These are phyloP conservation scores for Cirrhinus molitorella DNA, from an alignment of 2,797 vertebrate genomes.

Conservation along the genomic window DNA sequence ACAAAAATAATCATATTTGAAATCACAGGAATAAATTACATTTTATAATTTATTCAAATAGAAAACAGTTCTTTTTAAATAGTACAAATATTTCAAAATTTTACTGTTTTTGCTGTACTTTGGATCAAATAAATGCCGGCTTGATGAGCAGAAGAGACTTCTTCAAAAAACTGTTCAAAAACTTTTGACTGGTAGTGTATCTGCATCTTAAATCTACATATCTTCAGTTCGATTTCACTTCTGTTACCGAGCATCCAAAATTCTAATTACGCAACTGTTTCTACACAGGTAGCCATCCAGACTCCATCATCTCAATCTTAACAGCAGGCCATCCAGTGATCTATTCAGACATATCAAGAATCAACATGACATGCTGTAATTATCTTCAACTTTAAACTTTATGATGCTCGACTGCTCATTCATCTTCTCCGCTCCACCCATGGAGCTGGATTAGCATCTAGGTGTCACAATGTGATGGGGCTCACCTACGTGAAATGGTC, in stretches of 20 bases:
- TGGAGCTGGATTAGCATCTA: slow-evolving; percentile 29
- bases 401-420: slow-evolving; percentile 17
- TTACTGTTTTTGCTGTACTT: no score
- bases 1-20: no score
- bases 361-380: slow-evolving; percentile 19
- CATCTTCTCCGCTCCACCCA: not conserved
- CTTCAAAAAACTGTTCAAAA: no score
- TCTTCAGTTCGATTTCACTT: not conserved
- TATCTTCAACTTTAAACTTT: slow-evolving; percentile 27
- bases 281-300: not conserved
- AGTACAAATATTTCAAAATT: no score
- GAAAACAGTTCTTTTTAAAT: no score
- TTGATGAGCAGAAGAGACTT: no score
- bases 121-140: no score
- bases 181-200: not conserved
- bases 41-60: no score
- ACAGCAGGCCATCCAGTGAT: slow-evolving; percentile 10
- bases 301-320: slow-evolving; percentile 16
- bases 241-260: not conserved
- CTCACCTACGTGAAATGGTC: slow-evolving; percentile 32
- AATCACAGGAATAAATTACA: no score
- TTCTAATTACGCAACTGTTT: slow-evolving; percentile 16
- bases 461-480: slow-evolving; percentile 14
- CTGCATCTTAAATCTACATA: not conserved
- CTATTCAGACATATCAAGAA: slow-evolving; percentile 18